A percentile compares a stretch with the other conserved stretches of the same genome.
Conservation (phyloP, 2,888 invertebrate genomes). For the Bellardia pandia region DNA sequence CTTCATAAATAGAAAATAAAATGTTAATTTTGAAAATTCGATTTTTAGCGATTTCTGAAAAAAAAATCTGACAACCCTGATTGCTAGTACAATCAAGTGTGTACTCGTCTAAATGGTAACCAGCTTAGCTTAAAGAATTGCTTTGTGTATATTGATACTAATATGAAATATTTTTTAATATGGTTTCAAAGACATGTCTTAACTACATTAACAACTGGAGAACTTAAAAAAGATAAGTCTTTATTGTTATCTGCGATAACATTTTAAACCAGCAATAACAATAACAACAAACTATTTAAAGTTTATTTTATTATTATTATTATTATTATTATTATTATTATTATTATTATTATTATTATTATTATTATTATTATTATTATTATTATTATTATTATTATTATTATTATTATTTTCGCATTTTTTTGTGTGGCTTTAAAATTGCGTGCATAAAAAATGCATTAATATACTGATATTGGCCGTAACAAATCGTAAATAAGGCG, state of each 20-base stretch:
- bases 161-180: too few relatives aligned
- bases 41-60: too few relatives aligned
- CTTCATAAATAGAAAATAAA: too few relatives aligned
- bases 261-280: slow-evolving; percentile 2
- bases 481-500: slow-evolving; percentile 66
- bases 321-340: neutral
- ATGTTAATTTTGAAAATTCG: too few relatives aligned
- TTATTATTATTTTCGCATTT: neutral
- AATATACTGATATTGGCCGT: slow-evolving; percentile 51
- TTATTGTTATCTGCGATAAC: slow-evolving; percentile 31
- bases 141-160: too few relatives aligned
- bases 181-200: too few relatives aligned
- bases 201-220: too few relatives aligned
- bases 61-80: too few relatives aligned
- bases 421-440: slow-evolving; percentile 4
- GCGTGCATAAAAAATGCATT: slow-evolving; percentile 52
- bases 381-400: neutral
- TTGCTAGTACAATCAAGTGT: too few relatives aligned
- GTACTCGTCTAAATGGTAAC: too few relatives aligned
- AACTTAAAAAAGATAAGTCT: slow-evolving; percentile 1
- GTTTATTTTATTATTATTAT: neutral
- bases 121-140: too few relatives aligned
- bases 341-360: neutral
- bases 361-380: neutral
- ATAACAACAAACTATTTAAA: neutral